Percentiles rank a stretch among this genome's conserved stretches.
phyloP scores from a whole-genome alignment of 2,113 vertebrate species.

The Brachyhypopomus occidentalis region DNA sequence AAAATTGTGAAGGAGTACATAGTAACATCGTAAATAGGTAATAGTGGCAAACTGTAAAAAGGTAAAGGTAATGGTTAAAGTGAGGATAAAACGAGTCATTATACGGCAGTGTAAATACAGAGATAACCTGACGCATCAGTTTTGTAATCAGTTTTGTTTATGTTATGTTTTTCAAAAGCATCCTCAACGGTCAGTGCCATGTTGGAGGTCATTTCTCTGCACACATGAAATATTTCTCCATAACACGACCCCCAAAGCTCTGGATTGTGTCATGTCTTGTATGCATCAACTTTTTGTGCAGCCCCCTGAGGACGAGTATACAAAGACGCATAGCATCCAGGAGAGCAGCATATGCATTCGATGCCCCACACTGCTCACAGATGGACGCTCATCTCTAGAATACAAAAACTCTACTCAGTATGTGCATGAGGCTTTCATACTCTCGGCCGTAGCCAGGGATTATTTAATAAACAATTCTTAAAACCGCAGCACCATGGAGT shows the following conservation, averaged over 20 bases:
- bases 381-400: slow-evolving; percentile 22
- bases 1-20: not conserved
- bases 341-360: slow-evolving; percentile 65
- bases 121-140: not conserved
- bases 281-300: slow-evolving; percentile 58
- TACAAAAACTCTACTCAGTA: slow-evolving; percentile 49
- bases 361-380: slow-evolving; percentile 37
- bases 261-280: slow-evolving; percentile 55
- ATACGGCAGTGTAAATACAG: too few species aligned
- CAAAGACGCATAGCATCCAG: slow-evolving; percentile 60
- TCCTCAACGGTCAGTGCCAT: slow-evolving; percentile 14
- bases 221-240: slow-evolving; percentile 68
- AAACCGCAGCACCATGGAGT: not conserved
- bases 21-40: not conserved
- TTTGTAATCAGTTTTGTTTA: not conserved
- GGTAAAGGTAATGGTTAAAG: too few species aligned
- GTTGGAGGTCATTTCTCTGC: slow-evolving; percentile 49
- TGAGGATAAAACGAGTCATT: too few species aligned
- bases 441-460: slow-evolving; percentile 19
- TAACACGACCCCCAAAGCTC: slow-evolving; percentile 64
- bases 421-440: slow-evolving; percentile 24
- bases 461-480: slow-evolving; percentile 41
- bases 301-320: slow-evolving; percentile 58
- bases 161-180: not conserved
- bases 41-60: too few species aligned